Percentiles rank a stretch among this genome's conserved stretches.
Evolutionary conservation across 2,888 invertebrate species (phyloP).

Genomic region (Thecophora atra): DNA sequence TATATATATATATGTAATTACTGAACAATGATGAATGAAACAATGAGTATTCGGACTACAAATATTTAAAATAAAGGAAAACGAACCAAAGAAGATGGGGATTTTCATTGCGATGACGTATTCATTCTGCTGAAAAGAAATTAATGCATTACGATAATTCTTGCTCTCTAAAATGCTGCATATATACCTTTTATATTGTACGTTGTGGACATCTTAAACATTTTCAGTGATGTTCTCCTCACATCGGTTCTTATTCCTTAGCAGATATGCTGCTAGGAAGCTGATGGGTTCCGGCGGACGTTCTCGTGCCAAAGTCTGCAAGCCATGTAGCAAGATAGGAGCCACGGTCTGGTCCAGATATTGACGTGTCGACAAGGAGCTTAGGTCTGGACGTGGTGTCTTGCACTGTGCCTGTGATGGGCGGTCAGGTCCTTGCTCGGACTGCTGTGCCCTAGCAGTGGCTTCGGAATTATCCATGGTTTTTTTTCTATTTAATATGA

Average conservation of each 20-base stretch:
- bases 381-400: slow-evolving; percentile 85
- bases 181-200: no score
- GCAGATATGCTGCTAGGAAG: slow-evolving; percentile 88
- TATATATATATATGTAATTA: no score
- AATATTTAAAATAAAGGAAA: no score
- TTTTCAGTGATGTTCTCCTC: slow-evolving; percentile 56
- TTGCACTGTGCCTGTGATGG: slow-evolving; percentile 64
- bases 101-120: no score
- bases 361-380: slow-evolving; percentile 91
- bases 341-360: slow-evolving; percentile 98
- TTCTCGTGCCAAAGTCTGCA: slow-evolving; percentile 94
- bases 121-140: no score
- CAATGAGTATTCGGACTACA: no score
- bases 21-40: no score
- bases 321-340: slow-evolving; percentile 87
- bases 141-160: no score
- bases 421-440: slow-evolving; percentile 18
- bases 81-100: no score
- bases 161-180: no score
- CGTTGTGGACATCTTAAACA: no score
- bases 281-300: slow-evolving; percentile 94
- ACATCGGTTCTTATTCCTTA: slow-evolving; percentile 80
- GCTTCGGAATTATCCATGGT: slow-evolving; percentile 36
- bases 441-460: slow-evolving; percentile 26
- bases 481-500: no score